Evolutionary conservation across 2,888 invertebrate species (phyloP).

Genomic region (Oscheius myriophilus): DNA sequence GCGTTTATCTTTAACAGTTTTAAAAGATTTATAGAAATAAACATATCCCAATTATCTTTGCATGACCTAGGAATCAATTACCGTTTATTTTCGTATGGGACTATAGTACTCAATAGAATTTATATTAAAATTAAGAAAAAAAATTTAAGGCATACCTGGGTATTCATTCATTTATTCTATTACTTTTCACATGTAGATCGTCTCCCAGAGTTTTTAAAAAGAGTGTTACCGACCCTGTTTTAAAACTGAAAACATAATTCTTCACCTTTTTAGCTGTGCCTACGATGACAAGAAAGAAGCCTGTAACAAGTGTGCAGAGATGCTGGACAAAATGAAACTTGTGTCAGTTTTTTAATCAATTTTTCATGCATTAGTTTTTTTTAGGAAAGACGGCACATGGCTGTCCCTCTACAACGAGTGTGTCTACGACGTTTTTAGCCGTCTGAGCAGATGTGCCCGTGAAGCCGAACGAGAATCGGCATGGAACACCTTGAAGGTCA

Average conservation of each 20-base stretch:
- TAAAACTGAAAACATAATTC: neutral
- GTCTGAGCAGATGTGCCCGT: conserved; percentile 49
- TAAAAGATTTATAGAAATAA: too few relatives aligned
- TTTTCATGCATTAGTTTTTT: neutral
- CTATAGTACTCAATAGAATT: too few relatives aligned
- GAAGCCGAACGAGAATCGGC: conserved; percentile 53
- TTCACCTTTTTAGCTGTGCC: conserved; percentile 38
- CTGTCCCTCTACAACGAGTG: conserved; percentile 46
- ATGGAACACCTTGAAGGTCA: conserved; percentile 53
- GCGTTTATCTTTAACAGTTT: too few relatives aligned
- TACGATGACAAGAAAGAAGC: conserved; percentile 59
- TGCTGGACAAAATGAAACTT: conserved; percentile 47
- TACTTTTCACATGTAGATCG: too few relatives aligned
- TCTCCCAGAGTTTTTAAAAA: too few relatives aligned
- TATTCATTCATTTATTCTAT: too few relatives aligned
- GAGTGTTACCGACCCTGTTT: too few relatives aligned
- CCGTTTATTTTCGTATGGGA: too few relatives aligned
- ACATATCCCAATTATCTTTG: too few relatives aligned
- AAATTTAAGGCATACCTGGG: too few relatives aligned
- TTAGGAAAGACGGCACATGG: conserved; percentile 49
- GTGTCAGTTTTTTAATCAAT: conserved; percentile 33
- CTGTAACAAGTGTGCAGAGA: conserved; percentile 44
- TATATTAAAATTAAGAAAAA: too few relatives aligned
- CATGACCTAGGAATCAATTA: too few relatives aligned
- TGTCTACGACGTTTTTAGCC: conserved; percentile 54